A percentile compares a stretch with the other conserved stretches of the same genome.
phyloP scores from a whole-genome alignment of 2,113 vertebrate genomes.

The Burhinus bistriatus region DNA sequence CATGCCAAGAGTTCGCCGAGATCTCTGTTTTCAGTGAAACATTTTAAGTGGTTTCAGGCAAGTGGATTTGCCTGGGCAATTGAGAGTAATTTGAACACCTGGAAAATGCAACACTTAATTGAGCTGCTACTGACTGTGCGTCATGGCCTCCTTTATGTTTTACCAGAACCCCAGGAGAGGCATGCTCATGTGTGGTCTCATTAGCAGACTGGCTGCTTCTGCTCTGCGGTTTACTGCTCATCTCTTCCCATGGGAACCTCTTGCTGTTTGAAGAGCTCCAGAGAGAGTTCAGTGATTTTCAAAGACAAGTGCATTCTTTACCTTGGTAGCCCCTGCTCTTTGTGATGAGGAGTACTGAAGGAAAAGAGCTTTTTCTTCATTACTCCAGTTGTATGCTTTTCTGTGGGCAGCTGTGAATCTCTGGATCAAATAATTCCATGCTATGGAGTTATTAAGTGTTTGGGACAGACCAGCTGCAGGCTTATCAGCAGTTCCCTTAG shows the following conservation, averaged over 20 bases:
- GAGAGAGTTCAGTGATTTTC: neutral
- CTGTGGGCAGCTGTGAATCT: neutral
- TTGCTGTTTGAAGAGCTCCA: neutral
- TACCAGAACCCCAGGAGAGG: neutral
- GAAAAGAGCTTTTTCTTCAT: neutral
- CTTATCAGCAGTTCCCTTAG: neutral
- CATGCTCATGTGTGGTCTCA: constrained; percentile 31
- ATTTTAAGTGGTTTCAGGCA: neutral
- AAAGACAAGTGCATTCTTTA: neutral
- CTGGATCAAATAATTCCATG: neutral
- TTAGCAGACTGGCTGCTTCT: neutral
- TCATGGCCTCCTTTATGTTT: neutral
- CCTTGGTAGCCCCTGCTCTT: neutral
- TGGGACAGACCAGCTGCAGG: neutral
- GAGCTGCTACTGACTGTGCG: neutral
- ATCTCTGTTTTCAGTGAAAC: neutral
- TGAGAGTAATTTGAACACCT: neutral
- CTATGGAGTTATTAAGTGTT: neutral
- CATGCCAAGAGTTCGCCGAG: neutral
- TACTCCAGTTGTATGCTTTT: neutral
- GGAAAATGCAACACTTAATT: neutral
- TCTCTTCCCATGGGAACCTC: constrained; percentile 33
- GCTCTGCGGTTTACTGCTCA: neutral
- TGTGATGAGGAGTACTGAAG: neutral
- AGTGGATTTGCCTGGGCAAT: neutral